Evolutionary conservation across 2,888 invertebrate genomes (phyloP), one percentile per base, ranked within the genome.

Genomic region (Emmelina monodactyla): DNA sequence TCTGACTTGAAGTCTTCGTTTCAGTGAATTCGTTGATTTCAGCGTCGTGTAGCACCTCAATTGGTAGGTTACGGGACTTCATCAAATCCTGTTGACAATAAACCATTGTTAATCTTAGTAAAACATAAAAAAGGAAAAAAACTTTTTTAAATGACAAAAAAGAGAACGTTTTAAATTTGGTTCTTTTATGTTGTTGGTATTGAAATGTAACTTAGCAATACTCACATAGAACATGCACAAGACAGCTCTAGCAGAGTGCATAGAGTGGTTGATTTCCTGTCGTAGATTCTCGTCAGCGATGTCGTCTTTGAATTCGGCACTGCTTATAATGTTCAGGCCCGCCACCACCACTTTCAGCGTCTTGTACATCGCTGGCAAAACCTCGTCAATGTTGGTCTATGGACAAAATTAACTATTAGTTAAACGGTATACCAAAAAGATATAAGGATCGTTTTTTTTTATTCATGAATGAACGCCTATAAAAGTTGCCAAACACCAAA

Each of bases 291-390:
- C 59, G 28, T 72, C 69, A 9, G 55, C 40, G 33, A 47, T 44
- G n/a, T n/a, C n/a, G n/a, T n/a, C n/a, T n/a, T n/a, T n/a, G n/a
- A n/a, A n/a, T n/a, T n/a, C n/a, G n/a, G n/a, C n/a, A n/a, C n/a
- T n/a, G 36, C 64, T 55, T 32, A 59, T 75, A 51, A 72, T 54
- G 13, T 65, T 65, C 34, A 79, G 51, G 16, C 86, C 88, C 4
- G 89, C 88, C 1, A 88, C 88, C 41, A 86, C 81, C 70, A 83
- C 84, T 64, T 91, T 89, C 58, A 91, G 69, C 44, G 83, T 83
- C 51, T 84, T 82, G 67, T 86, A 89, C 55, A 86, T 80, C 37
- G 83, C 69, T 34, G 85, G 75, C 47, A 89, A 63, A n/a, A 61
- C 46, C 10, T 57, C 49, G 35, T 75, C 60, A 22, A 73, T 62